Base-by-base conservation (phyloP, 2,797 vertebrate genomes). In the Clarias laeviceps region DNA sequence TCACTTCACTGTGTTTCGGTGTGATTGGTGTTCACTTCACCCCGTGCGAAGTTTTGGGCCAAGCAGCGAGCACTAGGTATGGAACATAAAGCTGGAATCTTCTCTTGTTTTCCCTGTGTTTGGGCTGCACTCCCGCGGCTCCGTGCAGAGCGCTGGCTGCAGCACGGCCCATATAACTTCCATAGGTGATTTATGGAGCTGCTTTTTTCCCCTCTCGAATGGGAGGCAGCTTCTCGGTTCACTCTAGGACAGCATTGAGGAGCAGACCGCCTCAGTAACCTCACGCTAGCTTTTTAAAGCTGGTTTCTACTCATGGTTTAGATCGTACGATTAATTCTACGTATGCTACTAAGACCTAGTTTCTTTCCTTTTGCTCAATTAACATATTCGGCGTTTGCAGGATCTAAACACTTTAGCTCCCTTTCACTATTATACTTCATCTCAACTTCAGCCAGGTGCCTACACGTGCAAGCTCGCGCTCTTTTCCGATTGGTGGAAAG, bases 121-220 rank as follows among this genome's bases (percentile, higher is more conserved):
- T 92, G 90, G 88, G 59, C 86, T 89, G 61, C 77, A 68, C 82
- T 87, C 90, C 88, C 83, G 57, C 57, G 69, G 87, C 59, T 65
- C 83, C 24, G 37, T 77, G 87, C 64, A 79, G 57, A 80, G 64
- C 14, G 20, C 79, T 73, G 85, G 81, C 70, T 76, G 37, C 70
- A 82, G 50, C 87, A 45, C 15, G 74, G 82, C 82, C 72, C 79
- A 45, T 88, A 78, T 83, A 84, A 81, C 85, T 65, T 83, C 89
- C 88, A 84, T 78, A 85, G 86, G 76, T 90, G 89, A 91, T 91
- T 92, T 91, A 91, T 91, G 86, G 85, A 84, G 37, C 79, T 45
- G 82, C 62, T 87, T 82, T 82, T 54, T 54, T 14, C 40, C 12
- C 50, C 59, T 61, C 76, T 84, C 54, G 50, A 80, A 65, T 82